Evolutionary conservation across 2,113 vertebrate species (phyloP), one percentile per base, ranked within the genome.

Genomic region (Rynchops niger): DNA sequence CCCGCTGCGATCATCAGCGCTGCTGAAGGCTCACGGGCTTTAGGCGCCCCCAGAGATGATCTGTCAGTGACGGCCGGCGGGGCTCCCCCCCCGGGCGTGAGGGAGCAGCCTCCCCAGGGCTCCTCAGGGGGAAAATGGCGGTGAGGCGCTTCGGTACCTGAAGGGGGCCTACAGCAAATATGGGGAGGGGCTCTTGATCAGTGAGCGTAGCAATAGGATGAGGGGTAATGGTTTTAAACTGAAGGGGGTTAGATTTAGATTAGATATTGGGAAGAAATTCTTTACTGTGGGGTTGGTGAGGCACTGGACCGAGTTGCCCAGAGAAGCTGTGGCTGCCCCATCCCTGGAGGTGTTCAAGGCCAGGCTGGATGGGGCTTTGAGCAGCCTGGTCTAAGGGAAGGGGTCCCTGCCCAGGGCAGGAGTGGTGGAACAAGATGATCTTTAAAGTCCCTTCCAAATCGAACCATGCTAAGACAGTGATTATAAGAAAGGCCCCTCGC

Each of bases 51-150:
- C 23, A 3, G 27, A 11, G 17, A 20, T 4, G 14, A 15, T 5
- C 26, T 2, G 4, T 5, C 20, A 15, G 59, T 5, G 2, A 6
- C 21, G 27, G 47, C 40, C 1, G 1, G 14, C 2, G 3, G 14
- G 32, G 7, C 30, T 82, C 8, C 0, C 3, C 3, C 9, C 17
- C 23, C 8, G 1, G 38, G 14, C 12, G 1, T 0, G 38, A 19
- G 15, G 38, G 12, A 59, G 15, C 15, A 0, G 6, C 45, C 14
- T 9, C 55, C 2, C 4, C 27, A 2, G 1, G 1, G 2, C 14
- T 32, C 3, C 52, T 20, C 53, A 12, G 27, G 18, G 45, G n/a
- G 11, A 5, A 13, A 17, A 32, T 1, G 12, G 15, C 34, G 21
- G 9, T 4, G 4, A 84, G 25, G 52, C 1, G 4, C 18, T 42